Evolutionary conservation across 2,797 vertebrate genomes (phyloP).

Genomic region (Brachymystax lenok): DNA sequence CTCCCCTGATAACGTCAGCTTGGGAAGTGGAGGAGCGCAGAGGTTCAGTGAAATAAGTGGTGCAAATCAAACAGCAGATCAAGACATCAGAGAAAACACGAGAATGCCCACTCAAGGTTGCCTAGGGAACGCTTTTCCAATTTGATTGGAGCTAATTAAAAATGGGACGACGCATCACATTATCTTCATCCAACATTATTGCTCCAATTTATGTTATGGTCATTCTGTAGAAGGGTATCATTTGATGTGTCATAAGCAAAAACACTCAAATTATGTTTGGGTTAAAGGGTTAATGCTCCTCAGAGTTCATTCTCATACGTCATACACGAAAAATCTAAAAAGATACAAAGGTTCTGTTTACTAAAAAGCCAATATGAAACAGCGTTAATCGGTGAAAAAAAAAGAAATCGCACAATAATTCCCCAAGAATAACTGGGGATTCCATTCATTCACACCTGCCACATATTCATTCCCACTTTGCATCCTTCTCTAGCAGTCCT

Average conservation of each 20-base stretch:
- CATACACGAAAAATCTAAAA: no score
- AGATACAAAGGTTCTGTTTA: no score
- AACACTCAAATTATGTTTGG: neutral
- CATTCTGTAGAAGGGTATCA: neutral
- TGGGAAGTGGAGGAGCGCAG: neutral
- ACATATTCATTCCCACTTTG: neutral
- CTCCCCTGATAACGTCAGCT: slow-evolving; percentile 9
- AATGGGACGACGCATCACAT: slow-evolving; percentile 2
- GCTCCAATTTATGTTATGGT: neutral
- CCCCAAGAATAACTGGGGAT: no score
- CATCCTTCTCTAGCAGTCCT: neutral
- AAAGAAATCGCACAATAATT: no score
- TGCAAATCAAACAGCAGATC: slow-evolving; percentile 15
- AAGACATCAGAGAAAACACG: slow-evolving; percentile 7
- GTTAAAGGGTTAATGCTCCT: no score
- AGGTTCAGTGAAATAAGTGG: slow-evolving; percentile 1
- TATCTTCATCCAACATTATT: neutral
- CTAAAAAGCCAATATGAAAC: no score
- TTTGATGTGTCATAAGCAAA: neutral
- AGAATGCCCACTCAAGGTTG: slow-evolving; percentile 27
- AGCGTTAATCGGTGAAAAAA: no score
- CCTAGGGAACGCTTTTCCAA: slow-evolving; percentile 27
- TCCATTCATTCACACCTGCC: no score
- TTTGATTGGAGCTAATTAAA: slow-evolving; percentile 17
- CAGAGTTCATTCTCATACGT: no score